These are phyloP conservation scores for Apolygus lucorum DNA, from an alignment of 1,140 invertebrate genomes.

Conservation along the genomic window DNA sequence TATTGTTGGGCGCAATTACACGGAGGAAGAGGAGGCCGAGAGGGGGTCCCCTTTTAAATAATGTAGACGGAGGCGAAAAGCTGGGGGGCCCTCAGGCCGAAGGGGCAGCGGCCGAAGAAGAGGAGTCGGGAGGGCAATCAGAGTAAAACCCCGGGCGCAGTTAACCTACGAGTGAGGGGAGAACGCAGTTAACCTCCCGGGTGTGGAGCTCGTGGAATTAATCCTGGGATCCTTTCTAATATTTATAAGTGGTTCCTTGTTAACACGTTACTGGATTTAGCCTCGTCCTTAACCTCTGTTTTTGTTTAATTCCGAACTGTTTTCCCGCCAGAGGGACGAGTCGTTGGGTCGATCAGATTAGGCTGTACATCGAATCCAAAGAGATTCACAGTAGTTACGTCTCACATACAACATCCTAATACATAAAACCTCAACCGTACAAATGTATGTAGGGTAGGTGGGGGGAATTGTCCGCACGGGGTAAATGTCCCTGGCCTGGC, in stretches of 20 bases:
- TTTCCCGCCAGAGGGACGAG: no score
- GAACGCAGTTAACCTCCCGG: constrained; percentile 17
- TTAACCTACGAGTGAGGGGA: no score
- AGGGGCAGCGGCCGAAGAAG: no score
- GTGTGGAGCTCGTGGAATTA: background rate
- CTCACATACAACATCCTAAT: no score
- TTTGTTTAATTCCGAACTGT: background rate
- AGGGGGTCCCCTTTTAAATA: constrained; percentile 21
- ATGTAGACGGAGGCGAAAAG: background rate
- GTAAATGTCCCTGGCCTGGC: no score
- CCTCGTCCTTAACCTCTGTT: background rate
- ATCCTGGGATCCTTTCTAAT: constrained; percentile 7
- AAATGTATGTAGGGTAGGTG: no score
- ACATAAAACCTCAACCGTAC: no score
- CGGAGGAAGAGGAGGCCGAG: background rate
- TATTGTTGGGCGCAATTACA: constrained; percentile 16
- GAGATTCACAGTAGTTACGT: no score
- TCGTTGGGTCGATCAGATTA: no score
- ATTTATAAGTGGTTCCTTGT: constrained; percentile 16
- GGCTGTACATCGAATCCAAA: no score
- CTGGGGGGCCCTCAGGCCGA: no score
- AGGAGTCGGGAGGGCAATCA: constrained; percentile 15
- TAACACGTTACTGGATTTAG: constrained; percentile 11
- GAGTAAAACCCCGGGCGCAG: constrained; percentile 11
- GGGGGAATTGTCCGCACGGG: no score